Conservation (phyloP, 2,888 invertebrate genomes). For the Liposcelis brunnea region DNA sequence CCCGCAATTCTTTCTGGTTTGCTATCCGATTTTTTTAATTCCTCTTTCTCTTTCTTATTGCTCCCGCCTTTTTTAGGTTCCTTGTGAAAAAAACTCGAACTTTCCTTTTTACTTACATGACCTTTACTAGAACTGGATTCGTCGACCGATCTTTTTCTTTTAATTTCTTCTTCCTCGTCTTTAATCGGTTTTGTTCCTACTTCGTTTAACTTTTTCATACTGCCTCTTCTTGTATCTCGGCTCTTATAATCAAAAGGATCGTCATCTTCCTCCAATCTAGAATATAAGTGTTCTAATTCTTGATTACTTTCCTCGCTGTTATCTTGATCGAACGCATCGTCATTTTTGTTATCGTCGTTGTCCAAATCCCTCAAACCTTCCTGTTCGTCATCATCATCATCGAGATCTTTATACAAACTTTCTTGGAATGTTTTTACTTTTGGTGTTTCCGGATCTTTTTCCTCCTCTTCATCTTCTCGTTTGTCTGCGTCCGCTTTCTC, state of each 20-base stretch:
- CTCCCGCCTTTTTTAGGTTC: neutral
- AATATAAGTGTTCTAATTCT: neutral
- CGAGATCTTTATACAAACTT: too few species aligned
- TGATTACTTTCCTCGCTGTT: neutral
- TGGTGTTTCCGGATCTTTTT: too few species aligned
- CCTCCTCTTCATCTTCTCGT: neutral
- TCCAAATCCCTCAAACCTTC: neutral
- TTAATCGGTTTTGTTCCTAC: neutral
- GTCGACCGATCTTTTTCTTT: neutral
- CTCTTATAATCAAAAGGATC: neutral
- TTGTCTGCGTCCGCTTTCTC: conserved; percentile 8
- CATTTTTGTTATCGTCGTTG: neutral
- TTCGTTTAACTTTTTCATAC: conserved; percentile 2
- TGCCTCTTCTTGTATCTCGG: neutral
- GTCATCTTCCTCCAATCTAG: neutral
- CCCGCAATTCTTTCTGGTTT: conserved; percentile 10
- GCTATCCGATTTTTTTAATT: neutral
- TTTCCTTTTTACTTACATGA: neutral
- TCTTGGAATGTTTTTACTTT: neutral
- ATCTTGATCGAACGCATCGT: neutral
- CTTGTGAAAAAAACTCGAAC: conserved; percentile 1
- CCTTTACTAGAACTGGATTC: too few species aligned
- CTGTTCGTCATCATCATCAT: neutral
- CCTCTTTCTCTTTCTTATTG: conserved; percentile 6
- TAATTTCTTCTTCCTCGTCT: conserved; percentile 1